Base-by-base conservation (phyloP, 2,113 vertebrate species). In the Melanerpes aurifrons region DNA sequence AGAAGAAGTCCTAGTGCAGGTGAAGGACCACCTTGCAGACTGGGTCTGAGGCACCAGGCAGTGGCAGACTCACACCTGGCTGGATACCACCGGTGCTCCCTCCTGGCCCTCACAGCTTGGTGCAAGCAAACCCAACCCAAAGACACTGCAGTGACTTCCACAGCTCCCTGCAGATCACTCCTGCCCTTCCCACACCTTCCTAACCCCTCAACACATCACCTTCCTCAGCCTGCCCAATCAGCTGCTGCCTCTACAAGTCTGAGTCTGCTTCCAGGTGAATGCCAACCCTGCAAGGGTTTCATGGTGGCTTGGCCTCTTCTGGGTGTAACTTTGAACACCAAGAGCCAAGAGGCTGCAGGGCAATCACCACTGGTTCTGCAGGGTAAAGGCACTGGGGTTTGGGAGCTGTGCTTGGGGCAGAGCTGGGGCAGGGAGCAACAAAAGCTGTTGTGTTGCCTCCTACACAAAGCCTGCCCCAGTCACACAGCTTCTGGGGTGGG, bases 71-170 rank as follows among this genome's bases (percentile, higher is more conserved):
- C 24, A 57, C 56, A 18, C 29, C 17, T 3, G 3, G 3, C 59
- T 5, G 61, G 45, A 7, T 6, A 10, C 18, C 4, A 1, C 1
- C 8, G 22, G 67, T 0, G 5, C 12, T 12, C 43, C 45, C 45
- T 29, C 35, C 58, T 7, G 1, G 19, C 35, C 26, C 74, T 20
- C 22, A 3, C 21, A 28, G 4, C 10, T 31, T 70, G 18, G 54
- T 1, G 7, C 15, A 37, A 11, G 9, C 47, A 32, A 62, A 25
- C 62, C 9, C 37, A 14, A 4, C 25, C 3, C 56, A 20, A 37
- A 18, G 50, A 9, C 2, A 45, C 6, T 7, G n/a, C 28, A 5
- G 57, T 0, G 1, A 37, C 11, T 4, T 5, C 77, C 58, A 9
- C 48, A 3, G 3, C 25, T 28, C 35, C 31, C 70, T 24, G 15